Percentiles rank a stretch among this genome's conserved stretches.
phyloP scores from a whole-genome alignment of 2,113 vertebrate genomes.

The Anseranas semipalmata region DNA sequence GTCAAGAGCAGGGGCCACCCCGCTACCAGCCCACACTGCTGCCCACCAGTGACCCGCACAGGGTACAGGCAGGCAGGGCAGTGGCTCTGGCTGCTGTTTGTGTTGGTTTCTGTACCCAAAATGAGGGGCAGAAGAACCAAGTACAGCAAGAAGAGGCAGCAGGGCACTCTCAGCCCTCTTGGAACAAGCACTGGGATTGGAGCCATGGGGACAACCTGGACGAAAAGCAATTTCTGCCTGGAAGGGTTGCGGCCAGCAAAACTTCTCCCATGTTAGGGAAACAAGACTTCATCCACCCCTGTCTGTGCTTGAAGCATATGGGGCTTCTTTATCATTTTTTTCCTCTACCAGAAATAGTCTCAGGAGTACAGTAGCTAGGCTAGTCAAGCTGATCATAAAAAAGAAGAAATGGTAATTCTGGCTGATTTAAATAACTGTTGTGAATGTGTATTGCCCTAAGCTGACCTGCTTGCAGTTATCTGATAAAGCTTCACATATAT shows the following conservation, averaged over 20 bases:
- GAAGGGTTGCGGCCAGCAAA: neutral
- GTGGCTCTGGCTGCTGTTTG: neutral
- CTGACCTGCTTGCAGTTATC: neutral
- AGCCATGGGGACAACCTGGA: neutral
- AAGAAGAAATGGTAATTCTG: neutral
- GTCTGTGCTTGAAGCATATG: neutral
- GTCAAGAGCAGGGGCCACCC: neutral
- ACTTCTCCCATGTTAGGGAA: neutral
- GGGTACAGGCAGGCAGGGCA: neutral
- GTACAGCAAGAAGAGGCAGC: neutral
- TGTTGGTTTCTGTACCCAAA: neutral
- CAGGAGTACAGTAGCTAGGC: neutral
- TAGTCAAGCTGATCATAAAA: neutral
- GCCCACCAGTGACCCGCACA: neutral
- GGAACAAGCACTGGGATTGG: neutral
- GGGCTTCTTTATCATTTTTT: neutral
- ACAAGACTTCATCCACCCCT: neutral
- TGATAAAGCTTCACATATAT: fast-evolving
- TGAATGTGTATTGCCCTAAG: fast-evolving
- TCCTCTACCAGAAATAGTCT: neutral
- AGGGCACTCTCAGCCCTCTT: neutral
- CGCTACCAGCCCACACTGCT: neutral
- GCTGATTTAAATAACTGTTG: neutral
- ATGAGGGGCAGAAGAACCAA: neutral
- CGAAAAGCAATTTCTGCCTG: neutral